Conservation (phyloP, 2,113 vertebrate genomes). For the Probosciger aterrimus region DNA sequence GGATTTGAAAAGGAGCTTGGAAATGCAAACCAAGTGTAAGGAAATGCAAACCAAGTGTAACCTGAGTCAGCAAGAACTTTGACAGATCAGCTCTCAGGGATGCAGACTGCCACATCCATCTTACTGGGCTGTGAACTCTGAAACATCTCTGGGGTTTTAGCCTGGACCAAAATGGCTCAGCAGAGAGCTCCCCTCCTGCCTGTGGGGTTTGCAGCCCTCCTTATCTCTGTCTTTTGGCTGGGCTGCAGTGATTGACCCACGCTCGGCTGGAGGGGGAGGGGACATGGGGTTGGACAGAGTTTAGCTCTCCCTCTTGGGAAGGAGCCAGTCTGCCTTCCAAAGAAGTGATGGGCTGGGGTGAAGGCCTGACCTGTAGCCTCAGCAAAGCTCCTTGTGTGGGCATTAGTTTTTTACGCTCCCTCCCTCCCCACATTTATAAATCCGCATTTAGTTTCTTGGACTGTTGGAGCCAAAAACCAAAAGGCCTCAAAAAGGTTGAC, state of each 20-base stretch:
- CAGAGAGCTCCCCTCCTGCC: background rate
- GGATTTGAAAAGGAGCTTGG: slow-evolving; percentile 23
- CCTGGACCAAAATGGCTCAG: background rate
- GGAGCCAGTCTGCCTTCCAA: background rate
- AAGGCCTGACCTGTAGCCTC: background rate
- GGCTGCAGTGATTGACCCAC: background rate
- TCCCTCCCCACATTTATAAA: background rate
- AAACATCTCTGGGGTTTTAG: background rate
- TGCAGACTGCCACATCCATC: slow-evolving; percentile 32
- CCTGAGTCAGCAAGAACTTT: slow-evolving; percentile 57
- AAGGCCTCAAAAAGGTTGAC: background rate
- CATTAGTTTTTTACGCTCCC: background rate
- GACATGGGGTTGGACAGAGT: slow-evolving; percentile 19
- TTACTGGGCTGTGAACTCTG: slow-evolving; percentile 27
- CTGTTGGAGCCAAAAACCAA: background rate
- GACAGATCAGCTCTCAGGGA: slow-evolving; percentile 3
- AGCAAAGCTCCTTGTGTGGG: slow-evolving; percentile 35
- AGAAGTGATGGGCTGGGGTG: background rate
- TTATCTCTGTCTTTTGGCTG: slow-evolving; percentile 21
- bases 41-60: slow-evolving; percentile 54
- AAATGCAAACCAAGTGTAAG: slow-evolving; percentile 48
- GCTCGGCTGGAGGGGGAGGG: background rate
- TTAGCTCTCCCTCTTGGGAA: slow-evolving; percentile 16
- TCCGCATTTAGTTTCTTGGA: background rate
- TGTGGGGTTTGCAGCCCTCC: background rate